Evolutionary conservation across 1,140 invertebrate species (phyloP).

Genomic region (Drosophila mayri): DNA sequence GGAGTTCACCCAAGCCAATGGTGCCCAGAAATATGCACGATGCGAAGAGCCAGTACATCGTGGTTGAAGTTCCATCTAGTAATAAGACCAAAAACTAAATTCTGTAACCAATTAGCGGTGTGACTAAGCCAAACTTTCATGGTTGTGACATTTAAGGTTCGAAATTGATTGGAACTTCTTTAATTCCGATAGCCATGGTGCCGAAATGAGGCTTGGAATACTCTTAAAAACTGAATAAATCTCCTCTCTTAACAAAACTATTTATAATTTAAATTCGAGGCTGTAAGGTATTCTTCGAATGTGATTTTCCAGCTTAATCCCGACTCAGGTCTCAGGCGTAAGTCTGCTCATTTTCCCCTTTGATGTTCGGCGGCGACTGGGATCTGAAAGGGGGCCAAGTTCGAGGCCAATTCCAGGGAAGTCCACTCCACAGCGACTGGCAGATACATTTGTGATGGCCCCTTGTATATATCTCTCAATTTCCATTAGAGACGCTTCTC

Average conservation of each 20-base stretch:
- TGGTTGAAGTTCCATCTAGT: no score
- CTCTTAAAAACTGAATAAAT: no score
- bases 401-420: slow-evolving; percentile 77
- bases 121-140: neutral
- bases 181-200: no score
- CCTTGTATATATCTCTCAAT: slow-evolving; percentile 65
- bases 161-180: no score
- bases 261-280: neutral
- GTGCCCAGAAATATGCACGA: neutral
- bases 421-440: slow-evolving; percentile 61
- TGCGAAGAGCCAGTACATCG: neutral
- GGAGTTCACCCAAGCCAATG: neutral
- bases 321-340: neutral
- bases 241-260: neutral
- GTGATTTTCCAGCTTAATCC: slow-evolving; percentile 5
- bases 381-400: slow-evolving; percentile 53
- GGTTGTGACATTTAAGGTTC: slow-evolving; percentile 2
- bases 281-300: neutral
- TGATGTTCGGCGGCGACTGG: slow-evolving; percentile 29
- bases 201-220: neutral
- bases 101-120: neutral
- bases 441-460: slow-evolving; percentile 28
- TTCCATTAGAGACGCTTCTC: slow-evolving; percentile 59
- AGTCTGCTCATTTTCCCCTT: slow-evolving; percentile 7
- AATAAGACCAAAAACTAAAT: neutral